phyloP scores from a whole-genome alignment of 2,888 invertebrate species.

The Cataglyphis altisquamis region DNA sequence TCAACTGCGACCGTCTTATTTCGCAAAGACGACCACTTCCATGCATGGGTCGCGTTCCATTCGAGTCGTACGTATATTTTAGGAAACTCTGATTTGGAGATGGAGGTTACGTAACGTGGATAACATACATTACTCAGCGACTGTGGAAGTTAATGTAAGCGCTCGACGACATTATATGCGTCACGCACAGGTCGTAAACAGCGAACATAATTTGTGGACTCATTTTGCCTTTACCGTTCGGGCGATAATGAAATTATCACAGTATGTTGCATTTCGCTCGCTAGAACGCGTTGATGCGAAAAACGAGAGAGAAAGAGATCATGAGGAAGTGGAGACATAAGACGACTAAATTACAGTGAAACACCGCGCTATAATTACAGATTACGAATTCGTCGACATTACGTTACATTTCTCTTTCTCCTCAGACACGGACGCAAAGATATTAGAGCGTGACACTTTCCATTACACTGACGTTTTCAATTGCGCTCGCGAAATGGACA shows the following conservation, averaged over 20 bases:
- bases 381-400: conserved; percentile 35
- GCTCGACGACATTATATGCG: neutral
- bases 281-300: neutral
- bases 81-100: conserved; percentile 25
- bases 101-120: conserved; percentile 18
- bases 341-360: conserved; percentile 40
- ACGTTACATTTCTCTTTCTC: conserved; percentile 57
- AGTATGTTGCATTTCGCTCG: neutral
- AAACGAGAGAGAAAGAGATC: neutral
- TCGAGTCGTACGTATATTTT: conserved; percentile 39
- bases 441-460: conserved; percentile 66
- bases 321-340: conserved; percentile 11
- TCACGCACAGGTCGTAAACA: neutral
- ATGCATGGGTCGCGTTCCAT: conserved; percentile 14
- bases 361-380: neutral
- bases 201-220: neutral
- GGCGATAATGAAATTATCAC: neutral
- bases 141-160: neutral
- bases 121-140: neutral
- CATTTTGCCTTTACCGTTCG: neutral
- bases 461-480: conserved; percentile 25
- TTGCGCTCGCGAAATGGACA: conserved; percentile 47
- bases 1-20: neutral
- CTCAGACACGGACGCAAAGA: conserved; percentile 22
- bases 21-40: neutral